These are phyloP conservation scores for Deroplatys truncata DNA, from an alignment of 2,888 invertebrate species.

Conservation along the genomic window DNA sequence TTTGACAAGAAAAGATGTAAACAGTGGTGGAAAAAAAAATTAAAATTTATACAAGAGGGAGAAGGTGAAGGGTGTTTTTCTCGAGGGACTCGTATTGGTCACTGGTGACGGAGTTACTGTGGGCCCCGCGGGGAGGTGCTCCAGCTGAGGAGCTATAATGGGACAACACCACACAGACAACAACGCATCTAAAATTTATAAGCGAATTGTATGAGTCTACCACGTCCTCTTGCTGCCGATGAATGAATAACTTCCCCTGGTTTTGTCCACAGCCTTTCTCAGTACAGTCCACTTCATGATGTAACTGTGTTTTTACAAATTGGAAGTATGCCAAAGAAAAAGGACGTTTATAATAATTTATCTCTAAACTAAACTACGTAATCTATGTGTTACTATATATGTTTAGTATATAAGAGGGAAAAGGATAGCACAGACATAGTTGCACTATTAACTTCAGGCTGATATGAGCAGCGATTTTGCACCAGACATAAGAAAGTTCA, in stretches of 20 bases:
- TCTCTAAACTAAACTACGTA: too few species aligned
- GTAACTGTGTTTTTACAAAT: background rate
- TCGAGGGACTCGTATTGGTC: conserved; percentile 8
- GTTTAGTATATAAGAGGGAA: too few species aligned
- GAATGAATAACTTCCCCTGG: background rate
- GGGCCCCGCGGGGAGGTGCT: background rate
- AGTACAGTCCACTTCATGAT: background rate
- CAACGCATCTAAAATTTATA: conserved; percentile 1
- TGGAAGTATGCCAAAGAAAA: too few species aligned
- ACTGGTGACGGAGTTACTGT: background rate
- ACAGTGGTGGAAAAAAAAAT: background rate
- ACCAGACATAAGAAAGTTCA: too few species aligned
- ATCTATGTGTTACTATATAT: too few species aligned
- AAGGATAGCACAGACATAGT: too few species aligned
- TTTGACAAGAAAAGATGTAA: background rate
- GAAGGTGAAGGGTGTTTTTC: background rate
- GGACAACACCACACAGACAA: background rate
- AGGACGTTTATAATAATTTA: too few species aligned
- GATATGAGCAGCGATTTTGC: too few species aligned
- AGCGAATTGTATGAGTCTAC: background rate
- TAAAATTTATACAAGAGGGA: background rate
- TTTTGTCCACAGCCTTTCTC: background rate
- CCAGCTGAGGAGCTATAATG: background rate
- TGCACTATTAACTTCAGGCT: too few species aligned
- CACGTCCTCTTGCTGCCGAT: background rate